Evolutionary conservation across 2,888 invertebrate species (phyloP).

Genomic region (Agrochola litura): DNA sequence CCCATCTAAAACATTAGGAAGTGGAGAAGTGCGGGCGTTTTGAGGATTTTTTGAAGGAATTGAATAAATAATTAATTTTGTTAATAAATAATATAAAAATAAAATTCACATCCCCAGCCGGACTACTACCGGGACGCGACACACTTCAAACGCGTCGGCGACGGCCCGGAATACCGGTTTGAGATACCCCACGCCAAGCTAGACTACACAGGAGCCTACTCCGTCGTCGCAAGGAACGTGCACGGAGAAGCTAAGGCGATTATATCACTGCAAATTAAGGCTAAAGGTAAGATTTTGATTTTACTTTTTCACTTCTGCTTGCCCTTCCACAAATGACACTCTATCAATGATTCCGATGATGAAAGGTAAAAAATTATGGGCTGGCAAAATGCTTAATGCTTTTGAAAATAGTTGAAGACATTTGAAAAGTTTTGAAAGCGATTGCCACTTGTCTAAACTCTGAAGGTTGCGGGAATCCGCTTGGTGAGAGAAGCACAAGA

Average conservation of each 20-base stretch:
- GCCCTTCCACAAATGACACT: neutral
- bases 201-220: constrained; percentile 96
- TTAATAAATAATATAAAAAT: neutral
- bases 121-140: constrained; percentile 96
- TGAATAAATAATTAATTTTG: neutral
- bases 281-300: constrained; percentile 91
- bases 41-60: neutral
- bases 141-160: constrained; percentile 94
- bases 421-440: too few relatives aligned
- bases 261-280: constrained; percentile 96
- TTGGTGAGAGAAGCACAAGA: too few relatives aligned
- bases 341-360: too few relatives aligned
- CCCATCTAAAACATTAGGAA: too few relatives aligned
- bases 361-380: neutral
- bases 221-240: constrained; percentile 95
- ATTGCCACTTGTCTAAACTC: too few relatives aligned
- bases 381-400: neutral
- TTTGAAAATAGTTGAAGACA: neutral
- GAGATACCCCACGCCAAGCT: constrained; percentile 96
- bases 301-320: neutral
- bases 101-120: constrained; percentile 88
- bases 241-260: constrained; percentile 96
- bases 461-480: too few relatives aligned
- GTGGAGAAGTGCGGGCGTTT: too few relatives aligned
- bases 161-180: constrained; percentile 95